Evolutionary conservation across 1,140 invertebrate genomes (phyloP).

Genomic region (Dryas iulia): DNA sequence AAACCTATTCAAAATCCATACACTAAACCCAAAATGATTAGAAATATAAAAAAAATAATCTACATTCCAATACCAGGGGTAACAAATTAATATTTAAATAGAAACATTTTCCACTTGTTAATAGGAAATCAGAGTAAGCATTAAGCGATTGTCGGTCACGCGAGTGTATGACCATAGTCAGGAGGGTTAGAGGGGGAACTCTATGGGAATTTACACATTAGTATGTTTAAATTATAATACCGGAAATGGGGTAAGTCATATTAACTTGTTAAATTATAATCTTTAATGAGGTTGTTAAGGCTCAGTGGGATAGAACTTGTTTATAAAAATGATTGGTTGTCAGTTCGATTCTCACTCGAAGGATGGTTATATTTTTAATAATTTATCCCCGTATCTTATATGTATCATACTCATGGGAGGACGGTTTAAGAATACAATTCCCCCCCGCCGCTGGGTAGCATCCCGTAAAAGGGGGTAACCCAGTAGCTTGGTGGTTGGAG

Average conservation of each 20-base stretch:
- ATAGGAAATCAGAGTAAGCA: neutral
- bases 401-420: too few relatives aligned
- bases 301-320: too few relatives aligned
- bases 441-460: too few relatives aligned
- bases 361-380: too few relatives aligned
- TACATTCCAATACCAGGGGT: neutral
- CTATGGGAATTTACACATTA: slow-evolving; percentile 22
- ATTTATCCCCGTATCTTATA: too few relatives aligned
- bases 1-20: too few relatives aligned
- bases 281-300: neutral
- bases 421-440: too few relatives aligned
- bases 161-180: slow-evolving; percentile 42
- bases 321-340: too few relatives aligned
- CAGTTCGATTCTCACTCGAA: too few relatives aligned
- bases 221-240: neutral
- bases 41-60: neutral
- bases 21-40: neutral
- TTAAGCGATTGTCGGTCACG: slow-evolving; percentile 41
- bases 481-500: too few relatives aligned
- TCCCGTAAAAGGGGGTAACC: too few relatives aligned
- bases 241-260: neutral
- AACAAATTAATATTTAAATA: neutral
- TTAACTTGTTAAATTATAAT: neutral
- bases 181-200: slow-evolving; percentile 41
- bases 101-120: slow-evolving; percentile 36